A percentile compares a stretch with the other conserved stretches of the same genome.
phyloP scores from a whole-genome alignment of 2,797 vertebrate species.

The Gymnothorax javanicus region DNA sequence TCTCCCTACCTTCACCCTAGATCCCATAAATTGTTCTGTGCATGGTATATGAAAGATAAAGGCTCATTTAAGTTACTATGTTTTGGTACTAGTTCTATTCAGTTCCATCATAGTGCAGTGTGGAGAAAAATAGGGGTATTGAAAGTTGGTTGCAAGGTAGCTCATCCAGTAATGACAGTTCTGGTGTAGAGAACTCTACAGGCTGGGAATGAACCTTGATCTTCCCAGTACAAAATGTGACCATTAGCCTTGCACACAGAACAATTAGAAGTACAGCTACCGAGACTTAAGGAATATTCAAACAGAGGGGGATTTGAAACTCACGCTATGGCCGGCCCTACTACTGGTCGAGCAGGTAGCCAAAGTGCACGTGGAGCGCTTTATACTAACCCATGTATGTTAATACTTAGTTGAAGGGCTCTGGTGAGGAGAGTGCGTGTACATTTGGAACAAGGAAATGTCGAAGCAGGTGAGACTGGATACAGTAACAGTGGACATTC shows the following conservation, averaged over 20 bases:
- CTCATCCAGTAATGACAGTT: too few relatives aligned
- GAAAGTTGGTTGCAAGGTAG: too few relatives aligned
- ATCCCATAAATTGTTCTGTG: not conserved
- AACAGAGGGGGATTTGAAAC: not conserved
- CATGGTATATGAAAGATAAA: too few relatives aligned
- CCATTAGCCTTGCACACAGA: too few relatives aligned
- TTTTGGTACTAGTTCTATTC: too few relatives aligned
- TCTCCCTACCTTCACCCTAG: not conserved
- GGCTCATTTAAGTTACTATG: too few relatives aligned
- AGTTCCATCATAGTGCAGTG: too few relatives aligned
- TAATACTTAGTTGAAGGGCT: not conserved
- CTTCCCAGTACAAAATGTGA: too few relatives aligned
- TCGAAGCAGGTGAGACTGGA: not conserved
- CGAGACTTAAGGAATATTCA: not conserved
- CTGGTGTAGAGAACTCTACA: too few relatives aligned
- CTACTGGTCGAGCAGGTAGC: not conserved
- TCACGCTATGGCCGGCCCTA: not conserved
- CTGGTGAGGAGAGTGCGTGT: not conserved
- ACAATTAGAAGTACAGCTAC: not conserved
- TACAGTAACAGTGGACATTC: not conserved
- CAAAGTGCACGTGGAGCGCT: not conserved
- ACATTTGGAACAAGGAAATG: too few relatives aligned
- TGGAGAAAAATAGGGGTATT: too few relatives aligned
- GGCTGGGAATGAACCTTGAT: too few relatives aligned
- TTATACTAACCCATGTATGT: not conserved